phyloP scores from a whole-genome alignment of 2,797 vertebrate species.

The Eulemur coronatus region DNA sequence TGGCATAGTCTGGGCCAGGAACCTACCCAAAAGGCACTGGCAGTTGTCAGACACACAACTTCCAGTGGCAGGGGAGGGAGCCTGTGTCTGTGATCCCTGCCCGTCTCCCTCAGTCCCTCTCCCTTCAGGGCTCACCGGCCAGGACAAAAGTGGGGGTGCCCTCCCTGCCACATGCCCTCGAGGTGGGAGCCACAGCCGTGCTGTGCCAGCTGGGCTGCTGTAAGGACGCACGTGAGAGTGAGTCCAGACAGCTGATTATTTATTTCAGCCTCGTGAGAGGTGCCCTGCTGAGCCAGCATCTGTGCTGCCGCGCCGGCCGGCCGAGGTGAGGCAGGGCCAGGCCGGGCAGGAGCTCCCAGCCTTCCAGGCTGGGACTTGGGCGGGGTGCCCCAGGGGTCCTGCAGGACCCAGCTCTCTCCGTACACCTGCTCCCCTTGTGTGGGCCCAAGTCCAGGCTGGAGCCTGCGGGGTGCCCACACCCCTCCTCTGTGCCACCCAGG shows the following conservation, averaged over 20 bases:
- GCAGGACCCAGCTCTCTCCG: background rate
- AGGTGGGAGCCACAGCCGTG: background rate
- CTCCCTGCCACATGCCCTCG: background rate
- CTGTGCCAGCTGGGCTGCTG: background rate
- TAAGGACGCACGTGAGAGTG: background rate
- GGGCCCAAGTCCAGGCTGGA: background rate
- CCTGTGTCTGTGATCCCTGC: background rate
- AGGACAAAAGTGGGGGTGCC: background rate
- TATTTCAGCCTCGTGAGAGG: background rate
- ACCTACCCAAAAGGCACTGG: background rate
- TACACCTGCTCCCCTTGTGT: background rate
- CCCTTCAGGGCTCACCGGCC: background rate
- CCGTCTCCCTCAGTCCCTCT: background rate
- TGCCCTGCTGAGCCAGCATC: background rate
- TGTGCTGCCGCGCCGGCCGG: too few species aligned
- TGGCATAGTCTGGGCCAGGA: background rate
- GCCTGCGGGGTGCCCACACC: background rate
- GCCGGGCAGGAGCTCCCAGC: background rate
- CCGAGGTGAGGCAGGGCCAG: background rate
- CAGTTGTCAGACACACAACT: too few species aligned
- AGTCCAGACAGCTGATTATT: background rate
- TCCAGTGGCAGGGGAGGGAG: background rate
- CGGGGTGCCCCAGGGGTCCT: too few species aligned
- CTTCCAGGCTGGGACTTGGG: background rate
- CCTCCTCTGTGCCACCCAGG: background rate